These are phyloP conservation scores for Eupithecia insigniata DNA, from an alignment of 2,888 invertebrate genomes.

Conservation along the genomic window DNA sequence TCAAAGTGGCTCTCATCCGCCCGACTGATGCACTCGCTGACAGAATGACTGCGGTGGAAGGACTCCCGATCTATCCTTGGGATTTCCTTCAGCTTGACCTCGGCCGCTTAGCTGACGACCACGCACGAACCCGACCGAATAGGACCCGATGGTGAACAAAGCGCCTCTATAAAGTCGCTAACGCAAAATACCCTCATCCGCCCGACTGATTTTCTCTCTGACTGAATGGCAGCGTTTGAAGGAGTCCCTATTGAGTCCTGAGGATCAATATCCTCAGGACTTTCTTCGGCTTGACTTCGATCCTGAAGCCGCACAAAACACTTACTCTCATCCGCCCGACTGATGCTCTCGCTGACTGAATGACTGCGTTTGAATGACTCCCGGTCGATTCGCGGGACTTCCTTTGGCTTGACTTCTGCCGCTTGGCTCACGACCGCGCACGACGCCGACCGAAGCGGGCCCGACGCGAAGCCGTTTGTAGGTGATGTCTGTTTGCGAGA, in stretches of 20 bases:
- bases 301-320: too few relatives aligned
- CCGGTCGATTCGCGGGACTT: conserved; percentile 57
- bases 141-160: not conserved
- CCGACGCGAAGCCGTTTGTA: conserved; percentile 71
- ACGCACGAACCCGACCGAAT: conserved; percentile 37
- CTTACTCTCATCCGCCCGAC: conserved; percentile 75
- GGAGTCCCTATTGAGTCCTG: too few relatives aligned
- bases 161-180: too few relatives aligned
- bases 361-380: conserved; percentile 79
- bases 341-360: conserved; percentile 79
- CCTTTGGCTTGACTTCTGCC: conserved; percentile 62
- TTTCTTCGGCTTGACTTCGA: too few relatives aligned
- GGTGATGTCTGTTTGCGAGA: conserved; percentile 77
- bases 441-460: conserved; percentile 76
- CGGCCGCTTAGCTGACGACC: conserved; percentile 69
- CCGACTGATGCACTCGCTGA: conserved; percentile 77
- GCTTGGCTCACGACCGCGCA: conserved; percentile 74
- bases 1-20: conserved; percentile 76
- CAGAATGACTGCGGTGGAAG: conserved; percentile 78
- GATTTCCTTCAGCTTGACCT: conserved; percentile 59
- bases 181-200: too few relatives aligned
- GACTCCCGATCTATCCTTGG: conserved; percentile 65
- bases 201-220: too few relatives aligned
- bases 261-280: too few relatives aligned
- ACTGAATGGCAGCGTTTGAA: too few relatives aligned